Base-by-base conservation (phyloP, 2,797 vertebrate species). In the Tenualosa thibaudeaui region DNA sequence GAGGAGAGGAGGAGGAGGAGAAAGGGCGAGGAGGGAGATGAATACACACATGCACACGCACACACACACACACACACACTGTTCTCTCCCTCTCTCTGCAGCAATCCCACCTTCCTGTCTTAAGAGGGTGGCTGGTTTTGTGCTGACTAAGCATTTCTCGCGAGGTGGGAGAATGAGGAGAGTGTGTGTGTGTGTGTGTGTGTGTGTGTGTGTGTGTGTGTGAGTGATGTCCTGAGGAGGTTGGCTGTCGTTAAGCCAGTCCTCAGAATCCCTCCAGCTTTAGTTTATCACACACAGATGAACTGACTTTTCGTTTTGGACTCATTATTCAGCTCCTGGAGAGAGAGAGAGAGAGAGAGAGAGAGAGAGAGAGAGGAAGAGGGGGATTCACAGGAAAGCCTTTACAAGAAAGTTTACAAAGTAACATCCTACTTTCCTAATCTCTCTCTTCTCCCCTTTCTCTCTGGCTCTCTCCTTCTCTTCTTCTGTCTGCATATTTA, bases 71-170 rank as follows among this genome's bases (percentile, higher is more conserved):
- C 46, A 46, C 46, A 46, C 46, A 46, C 46, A 46, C 46, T 1
- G 31, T 31, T 82, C n/a, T 71, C 60, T 19, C 62, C 54, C 58
- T 60, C 43, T 54, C 53, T 56, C 84, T 88, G 86, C 83, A 86
- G 54, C 83, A 87, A 51, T 78, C 82, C 81, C 90, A 88, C 88
- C 10, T 19, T 31, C 43, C 51, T 53, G 51, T 15, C 51, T 53
- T 58, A 58, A 58, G 56, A 58, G 56, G 56, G 50, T 0, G 17
- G 40, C 84, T 89, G n/a, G 37, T 87, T 87, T 92, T 93, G 87
- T 94, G 93, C 94, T 94, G 92, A 95, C 88, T 87, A 86, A 85
- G 50, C 86, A 56, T 86, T 93, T 87, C 87, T 84, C 84, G 51
- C 84, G 85, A 85, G 82, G 81, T n/a, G 60, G 81, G 43, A 82